Evolutionary conservation across 2,113 vertebrate genomes (phyloP).

Genomic region (Mesoclemmys tuberculata): DNA sequence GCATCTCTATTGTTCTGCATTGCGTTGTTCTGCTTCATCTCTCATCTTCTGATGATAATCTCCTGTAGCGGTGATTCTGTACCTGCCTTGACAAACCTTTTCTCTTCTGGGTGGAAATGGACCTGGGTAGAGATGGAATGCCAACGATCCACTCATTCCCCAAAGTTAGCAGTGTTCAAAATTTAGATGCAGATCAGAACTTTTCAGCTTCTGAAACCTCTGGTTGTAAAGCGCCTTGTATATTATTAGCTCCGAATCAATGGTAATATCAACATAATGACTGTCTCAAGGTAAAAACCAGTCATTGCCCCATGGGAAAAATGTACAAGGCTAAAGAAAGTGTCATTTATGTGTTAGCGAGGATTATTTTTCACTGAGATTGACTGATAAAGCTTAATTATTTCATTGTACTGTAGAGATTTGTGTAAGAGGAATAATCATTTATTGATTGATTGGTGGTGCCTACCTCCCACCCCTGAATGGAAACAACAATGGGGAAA

Average conservation of each 20-base stretch:
- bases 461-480: neutral
- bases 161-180: neutral
- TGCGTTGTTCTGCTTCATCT: neutral
- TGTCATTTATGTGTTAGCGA: neutral
- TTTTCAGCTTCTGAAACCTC: neutral
- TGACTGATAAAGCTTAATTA: neutral
- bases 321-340: neutral
- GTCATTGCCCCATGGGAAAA: neutral
- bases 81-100: neutral
- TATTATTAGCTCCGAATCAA: neutral
- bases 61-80: neutral
- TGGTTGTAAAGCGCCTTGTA: neutral
- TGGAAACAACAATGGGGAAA: neutral
- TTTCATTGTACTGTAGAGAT: neutral
- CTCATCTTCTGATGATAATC: rapidly evolving
- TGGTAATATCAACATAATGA: neutral
- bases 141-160: neutral
- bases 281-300: neutral
- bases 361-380: neutral
- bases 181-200: neutral
- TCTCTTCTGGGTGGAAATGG: neutral
- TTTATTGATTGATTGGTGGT: no score
- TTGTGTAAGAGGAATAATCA: neutral
- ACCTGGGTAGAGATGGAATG: neutral
- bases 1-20: rapidly evolving